Percentiles rank a stretch among this genome's conserved stretches.
phyloP scores from a whole-genome alignment of 2,113 vertebrate genomes.

The Agelaius tricolor region DNA sequence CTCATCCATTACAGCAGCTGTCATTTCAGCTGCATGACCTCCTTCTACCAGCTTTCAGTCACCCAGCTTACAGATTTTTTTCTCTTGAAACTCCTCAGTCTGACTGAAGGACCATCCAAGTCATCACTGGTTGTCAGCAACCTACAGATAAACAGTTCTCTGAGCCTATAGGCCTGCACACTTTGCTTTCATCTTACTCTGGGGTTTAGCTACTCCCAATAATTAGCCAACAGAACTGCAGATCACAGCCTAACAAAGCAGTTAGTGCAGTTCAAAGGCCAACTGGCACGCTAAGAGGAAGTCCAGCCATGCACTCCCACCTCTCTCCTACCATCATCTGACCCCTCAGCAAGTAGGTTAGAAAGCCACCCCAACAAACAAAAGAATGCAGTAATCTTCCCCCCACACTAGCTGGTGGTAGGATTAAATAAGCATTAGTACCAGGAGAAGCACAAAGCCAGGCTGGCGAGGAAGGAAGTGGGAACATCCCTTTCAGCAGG shows the following conservation, averaged over 20 bases:
- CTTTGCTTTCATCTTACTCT: neutral
- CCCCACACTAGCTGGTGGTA: neutral
- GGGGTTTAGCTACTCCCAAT: neutral
- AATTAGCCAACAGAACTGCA: conserved; percentile 14
- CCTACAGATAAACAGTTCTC: neutral
- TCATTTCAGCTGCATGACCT: neutral
- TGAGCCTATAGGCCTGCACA: fast-evolving
- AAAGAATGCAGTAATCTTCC: conserved; percentile 47
- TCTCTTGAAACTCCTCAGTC: neutral
- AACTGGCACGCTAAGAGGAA: neutral
- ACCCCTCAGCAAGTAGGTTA: conserved; percentile 22
- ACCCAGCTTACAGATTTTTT: neutral
- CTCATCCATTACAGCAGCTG: neutral
- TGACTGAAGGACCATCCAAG: neutral
- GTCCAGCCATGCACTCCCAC: neutral
- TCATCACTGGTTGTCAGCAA: neutral
- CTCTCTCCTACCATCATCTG: neutral
- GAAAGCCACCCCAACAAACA: conserved; percentile 49
- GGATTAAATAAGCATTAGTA: conserved; percentile 49
- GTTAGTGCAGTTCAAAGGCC: neutral
- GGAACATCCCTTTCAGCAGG: conserved; percentile 63
- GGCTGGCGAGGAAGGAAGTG: conserved; percentile 44
- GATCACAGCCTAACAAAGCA: conserved; percentile 3
- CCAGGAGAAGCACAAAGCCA: conserved; percentile 42
- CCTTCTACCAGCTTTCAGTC: neutral